Percentiles rank a stretch among this genome's conserved stretches.
phyloP scores from a whole-genome alignment of 2,113 vertebrate genomes.

The Halcyon senegalensis region DNA sequence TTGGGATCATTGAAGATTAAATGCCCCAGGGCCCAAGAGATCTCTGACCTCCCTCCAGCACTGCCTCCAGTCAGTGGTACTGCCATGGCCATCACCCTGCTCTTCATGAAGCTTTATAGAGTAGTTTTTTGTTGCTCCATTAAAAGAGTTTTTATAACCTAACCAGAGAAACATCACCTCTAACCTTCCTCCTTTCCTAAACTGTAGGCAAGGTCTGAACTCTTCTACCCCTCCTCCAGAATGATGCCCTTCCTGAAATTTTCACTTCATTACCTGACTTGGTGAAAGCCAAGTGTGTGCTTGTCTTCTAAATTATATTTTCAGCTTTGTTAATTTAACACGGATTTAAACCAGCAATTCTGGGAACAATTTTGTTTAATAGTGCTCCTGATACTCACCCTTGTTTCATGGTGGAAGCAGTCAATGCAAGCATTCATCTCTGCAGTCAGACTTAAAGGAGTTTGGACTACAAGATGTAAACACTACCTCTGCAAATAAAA shows the following conservation, averaged over 20 bases:
- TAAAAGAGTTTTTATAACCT: neutral
- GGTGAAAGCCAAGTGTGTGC: neutral
- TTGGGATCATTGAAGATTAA: neutral
- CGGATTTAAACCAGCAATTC: neutral
- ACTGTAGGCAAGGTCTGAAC: neutral
- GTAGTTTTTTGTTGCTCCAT: neutral
- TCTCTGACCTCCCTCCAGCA: neutral
- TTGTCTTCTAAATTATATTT: neutral
- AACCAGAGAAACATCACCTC: neutral
- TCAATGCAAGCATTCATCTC: neutral
- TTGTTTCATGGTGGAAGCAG: neutral
- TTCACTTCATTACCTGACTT: neutral
- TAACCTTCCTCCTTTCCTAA: neutral
- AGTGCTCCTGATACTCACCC: neutral
- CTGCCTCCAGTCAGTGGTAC: neutral
- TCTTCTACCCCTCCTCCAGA: neutral
- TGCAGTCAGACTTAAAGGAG: neutral
- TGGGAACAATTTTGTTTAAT: neutral
- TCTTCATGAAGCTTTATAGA: neutral
- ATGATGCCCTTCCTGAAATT: neutral
- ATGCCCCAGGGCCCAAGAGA: neutral
- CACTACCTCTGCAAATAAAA: neutral
- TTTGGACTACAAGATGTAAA: neutral
- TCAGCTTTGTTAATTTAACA: neutral
- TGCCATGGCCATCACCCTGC: neutral